Evolutionary conservation across 2,113 vertebrate genomes (phyloP), one percentile per base, ranked within the genome.

Genomic region (Eulemur macaco): DNA sequence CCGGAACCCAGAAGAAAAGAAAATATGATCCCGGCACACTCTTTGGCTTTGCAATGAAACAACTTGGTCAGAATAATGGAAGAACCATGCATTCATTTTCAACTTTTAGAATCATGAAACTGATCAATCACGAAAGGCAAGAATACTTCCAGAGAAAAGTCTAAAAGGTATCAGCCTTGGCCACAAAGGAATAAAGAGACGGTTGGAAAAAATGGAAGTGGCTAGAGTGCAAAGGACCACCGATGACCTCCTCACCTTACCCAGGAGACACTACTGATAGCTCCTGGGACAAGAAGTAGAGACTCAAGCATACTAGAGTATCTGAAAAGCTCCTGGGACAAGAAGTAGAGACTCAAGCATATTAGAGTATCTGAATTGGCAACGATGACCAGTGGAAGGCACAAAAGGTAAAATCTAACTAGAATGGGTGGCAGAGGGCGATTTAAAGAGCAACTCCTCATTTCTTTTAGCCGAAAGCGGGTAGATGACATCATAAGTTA

Each of bases 181-280:
- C 54, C 42, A 81, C 18, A 34, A 27, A 77, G 71, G n/a, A 47
- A 20, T 20, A 18, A 86, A 92, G 34, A 31, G 8, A 84, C 64
- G 7, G 25, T 3, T 50, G 29, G 8, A 58, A 82, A 66, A 89
- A 27, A 64, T 9, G 9, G 21, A 52, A 15, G 47, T 20, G 9
- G 63, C 2, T 37, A 31, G 27, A 8, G 37, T 3, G 7, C 1
- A 3, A 37, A 39, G 31, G 1, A 34, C 5, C 4, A 25, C 0
- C 34, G 20, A 2, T 0, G 20, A 21, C 23, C 50, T 47, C 42
- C 14, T 42, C 23, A 1, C 14, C 50, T 74, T 3, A 21, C 50
- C 15, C 50, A 47, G 74, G 58, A 69, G 50, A 71, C 8, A 34
- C 14, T 7, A 34, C 1, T 1, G 27, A 20, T n/a, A 50, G 14